Percentiles rank a stretch among this genome's conserved stretches.
These are phyloP conservation scores for Oasisia sp. DNA, from an alignment of 2,888 invertebrate species.

Conservation along the genomic window DNA sequence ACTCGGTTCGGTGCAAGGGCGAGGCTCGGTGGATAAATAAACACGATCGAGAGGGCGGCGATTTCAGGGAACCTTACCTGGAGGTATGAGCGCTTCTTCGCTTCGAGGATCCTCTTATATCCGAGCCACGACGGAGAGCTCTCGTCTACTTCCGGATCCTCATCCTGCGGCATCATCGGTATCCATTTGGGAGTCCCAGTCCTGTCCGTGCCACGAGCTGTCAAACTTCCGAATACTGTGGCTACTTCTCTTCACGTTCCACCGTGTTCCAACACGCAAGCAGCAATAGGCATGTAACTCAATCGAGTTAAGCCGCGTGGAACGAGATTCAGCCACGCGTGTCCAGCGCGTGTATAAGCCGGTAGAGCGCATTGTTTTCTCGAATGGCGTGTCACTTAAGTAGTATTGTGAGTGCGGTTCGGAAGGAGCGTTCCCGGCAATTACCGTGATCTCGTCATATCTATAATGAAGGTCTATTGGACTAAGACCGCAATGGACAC, in stretches of 20 bases:
- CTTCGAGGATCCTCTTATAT: conserved; percentile 10
- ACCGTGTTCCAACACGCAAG: not conserved
- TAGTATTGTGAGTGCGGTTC: conserved; percentile 9
- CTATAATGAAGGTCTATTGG: conserved; percentile 11
- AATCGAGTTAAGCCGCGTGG: conserved; percentile 6
- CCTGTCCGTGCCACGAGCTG: not conserved
- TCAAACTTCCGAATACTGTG: not conserved
- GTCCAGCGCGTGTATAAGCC: not conserved
- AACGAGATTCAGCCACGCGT: conserved; percentile 12
- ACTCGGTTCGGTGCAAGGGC: not conserved
- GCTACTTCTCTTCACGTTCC: not conserved
- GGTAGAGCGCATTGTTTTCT: not conserved
- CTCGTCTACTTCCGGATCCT: not conserved
- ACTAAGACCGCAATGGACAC: not conserved
- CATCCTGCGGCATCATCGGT: not conserved
- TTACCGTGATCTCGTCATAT: not conserved
- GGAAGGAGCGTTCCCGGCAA: conserved; percentile 1
- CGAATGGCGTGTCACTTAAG: conserved; percentile 13
- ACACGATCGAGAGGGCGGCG: not conserved
- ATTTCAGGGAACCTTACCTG: not conserved
- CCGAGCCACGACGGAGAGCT: not conserved
- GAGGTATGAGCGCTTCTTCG: conserved; percentile 5
- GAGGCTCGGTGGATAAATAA: not conserved
- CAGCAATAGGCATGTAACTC: not conserved
- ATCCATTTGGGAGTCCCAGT: not conserved